A percentile compares a stretch with the other conserved stretches of the same genome.
Conservation (phyloP, 1,140 invertebrate genomes). For the Periplaneta americana region DNA sequence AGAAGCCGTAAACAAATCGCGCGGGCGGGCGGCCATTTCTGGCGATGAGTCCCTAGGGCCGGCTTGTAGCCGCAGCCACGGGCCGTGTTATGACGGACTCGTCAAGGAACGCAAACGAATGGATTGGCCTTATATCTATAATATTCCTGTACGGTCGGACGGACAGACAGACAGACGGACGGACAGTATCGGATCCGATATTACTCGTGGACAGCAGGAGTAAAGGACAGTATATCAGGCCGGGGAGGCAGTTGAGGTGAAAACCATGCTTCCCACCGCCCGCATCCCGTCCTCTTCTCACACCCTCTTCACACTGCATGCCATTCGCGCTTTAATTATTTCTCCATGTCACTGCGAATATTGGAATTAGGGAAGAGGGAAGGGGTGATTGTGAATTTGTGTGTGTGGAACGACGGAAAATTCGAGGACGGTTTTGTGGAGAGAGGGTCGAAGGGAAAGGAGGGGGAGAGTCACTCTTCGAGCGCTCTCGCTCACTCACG, state of each 20-base stretch:
- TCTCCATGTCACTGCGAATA: conserved; percentile 20
- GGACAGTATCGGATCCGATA: neutral
- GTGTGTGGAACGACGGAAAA: conserved; percentile 13
- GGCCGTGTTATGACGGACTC: neutral
- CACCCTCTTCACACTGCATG: neutral
- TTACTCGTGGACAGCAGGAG: neutral
- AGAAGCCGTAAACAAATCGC: no score
- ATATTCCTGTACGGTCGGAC: neutral
- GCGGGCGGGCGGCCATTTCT: no score
- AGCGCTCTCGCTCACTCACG: neutral
- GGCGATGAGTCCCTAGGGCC: neutral
- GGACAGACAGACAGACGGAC: neutral
- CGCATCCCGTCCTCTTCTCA: neutral
- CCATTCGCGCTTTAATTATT: conserved; percentile 23
- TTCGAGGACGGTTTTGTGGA: neutral
- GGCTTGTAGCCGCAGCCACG: neutral
- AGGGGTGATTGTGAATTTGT: conserved; percentile 8
- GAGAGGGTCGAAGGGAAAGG: neutral
- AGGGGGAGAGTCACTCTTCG: neutral
- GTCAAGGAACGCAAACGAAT: neutral
- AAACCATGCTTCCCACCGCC: neutral
- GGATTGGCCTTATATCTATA: neutral
- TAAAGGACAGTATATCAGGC: neutral
- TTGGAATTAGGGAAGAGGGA: conserved; percentile 16
- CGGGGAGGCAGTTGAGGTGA: neutral